A percentile compares a stretch with the other conserved stretches of the same genome.
These are phyloP conservation scores for Phanerotoma sp. DNA, from an alignment of 2,888 invertebrate species.

Conservation along the genomic window DNA sequence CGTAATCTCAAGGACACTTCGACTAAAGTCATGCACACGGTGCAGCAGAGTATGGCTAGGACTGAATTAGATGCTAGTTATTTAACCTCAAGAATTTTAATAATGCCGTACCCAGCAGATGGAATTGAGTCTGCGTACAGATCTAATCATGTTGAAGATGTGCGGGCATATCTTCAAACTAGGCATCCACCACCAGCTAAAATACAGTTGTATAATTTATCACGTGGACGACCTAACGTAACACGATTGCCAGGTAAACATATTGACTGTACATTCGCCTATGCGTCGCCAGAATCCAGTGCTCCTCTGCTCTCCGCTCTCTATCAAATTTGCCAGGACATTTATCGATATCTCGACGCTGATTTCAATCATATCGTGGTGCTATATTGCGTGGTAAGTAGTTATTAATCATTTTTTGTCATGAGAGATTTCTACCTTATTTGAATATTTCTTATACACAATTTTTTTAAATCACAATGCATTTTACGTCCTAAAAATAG, in stretches of 20 bases:
- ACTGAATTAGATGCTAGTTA: constrained; percentile 90
- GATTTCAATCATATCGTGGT: constrained; percentile 82
- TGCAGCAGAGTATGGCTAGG: constrained; percentile 87
- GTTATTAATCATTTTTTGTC: constrained; percentile 7
- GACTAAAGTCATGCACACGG: constrained; percentile 94
- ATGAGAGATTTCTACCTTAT: too few relatives aligned
- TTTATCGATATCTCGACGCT: constrained; percentile 81
- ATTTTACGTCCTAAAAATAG: too few relatives aligned
- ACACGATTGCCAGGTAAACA: constrained; percentile 64
- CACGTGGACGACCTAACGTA: constrained; percentile 62
- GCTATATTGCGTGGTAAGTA: constrained; percentile 73
- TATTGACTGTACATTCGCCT: constrained; percentile 67
- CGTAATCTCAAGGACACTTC: constrained; percentile 96
- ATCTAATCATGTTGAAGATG: constrained; percentile 91
- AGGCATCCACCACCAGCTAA: constrained; percentile 69
- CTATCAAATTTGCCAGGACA: constrained; percentile 82
- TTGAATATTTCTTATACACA: too few relatives aligned
- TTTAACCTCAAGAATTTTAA: constrained; percentile 85
- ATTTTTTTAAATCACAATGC: too few relatives aligned
- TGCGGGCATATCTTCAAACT: constrained; percentile 76
- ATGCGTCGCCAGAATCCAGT: constrained; percentile 66
- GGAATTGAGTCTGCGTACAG: constrained; percentile 91
- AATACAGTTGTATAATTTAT: constrained; percentile 84
- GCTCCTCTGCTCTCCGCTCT: constrained; percentile 80
- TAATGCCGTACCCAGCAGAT: constrained; percentile 95